A percentile compares a stretch with the other conserved stretches of the same genome.
These are phyloP conservation scores for Porites cylindrica DNA, from an alignment of 92 coral and sea anemone species.

Conservation along the genomic window DNA sequence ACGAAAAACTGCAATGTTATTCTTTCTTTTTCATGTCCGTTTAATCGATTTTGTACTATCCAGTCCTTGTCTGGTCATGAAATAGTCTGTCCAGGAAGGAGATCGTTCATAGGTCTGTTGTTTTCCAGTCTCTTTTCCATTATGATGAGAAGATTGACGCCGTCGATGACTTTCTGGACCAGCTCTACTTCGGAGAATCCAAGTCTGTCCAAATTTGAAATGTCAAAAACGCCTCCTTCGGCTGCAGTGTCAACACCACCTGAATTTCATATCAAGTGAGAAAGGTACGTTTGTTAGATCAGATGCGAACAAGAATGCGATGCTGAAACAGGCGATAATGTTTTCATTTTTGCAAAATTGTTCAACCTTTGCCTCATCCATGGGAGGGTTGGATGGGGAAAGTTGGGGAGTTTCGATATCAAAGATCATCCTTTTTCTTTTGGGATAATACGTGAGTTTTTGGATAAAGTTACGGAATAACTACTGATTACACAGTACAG, in stretches of 20 bases:
- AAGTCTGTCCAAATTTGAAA: constrained; percentile 96
- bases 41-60: not conserved
- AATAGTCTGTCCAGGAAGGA: constrained; percentile 42
- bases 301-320: no score
- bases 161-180: constrained; percentile 96
- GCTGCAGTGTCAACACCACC: constrained; percentile 99
- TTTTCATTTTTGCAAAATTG: no score
- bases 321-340: no score
- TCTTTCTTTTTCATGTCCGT: not conserved
- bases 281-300: no score
- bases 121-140: constrained; percentile 91
- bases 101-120: constrained; percentile 78
- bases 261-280: not conserved
- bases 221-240: constrained; percentile 89
- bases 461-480: no score
- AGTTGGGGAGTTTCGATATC: no score
- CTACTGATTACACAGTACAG: no score
- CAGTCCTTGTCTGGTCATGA: constrained; percentile 1
- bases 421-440: no score
- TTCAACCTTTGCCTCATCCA: no score
- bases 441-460: no score
- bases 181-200: constrained; percentile 98
- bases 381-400: no score
- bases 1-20: constrained; percentile 35
- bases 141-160: constrained; percentile 87